Evolutionary conservation across 2,797 vertebrate species (phyloP).

Genomic region (Micromesistius poutassou): DNA sequence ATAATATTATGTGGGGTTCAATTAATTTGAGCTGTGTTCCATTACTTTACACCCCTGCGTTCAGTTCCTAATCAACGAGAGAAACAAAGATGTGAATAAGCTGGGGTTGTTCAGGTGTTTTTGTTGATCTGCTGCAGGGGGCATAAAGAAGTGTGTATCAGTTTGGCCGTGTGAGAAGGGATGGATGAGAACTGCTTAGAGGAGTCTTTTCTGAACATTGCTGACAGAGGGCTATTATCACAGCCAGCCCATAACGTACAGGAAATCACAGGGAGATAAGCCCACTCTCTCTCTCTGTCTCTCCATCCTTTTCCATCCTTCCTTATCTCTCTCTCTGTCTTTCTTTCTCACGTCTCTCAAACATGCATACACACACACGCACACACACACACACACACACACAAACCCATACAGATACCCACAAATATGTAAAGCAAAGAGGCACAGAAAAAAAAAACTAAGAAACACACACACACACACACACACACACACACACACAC

Average conservation of each 20-base stretch:
- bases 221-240: conserved; percentile 55
- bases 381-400: not conserved
- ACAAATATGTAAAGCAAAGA: not conserved
- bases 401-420: not conserved
- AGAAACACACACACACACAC: not conserved
- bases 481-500: too few species aligned
- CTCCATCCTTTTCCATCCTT: not conserved
- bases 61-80: not conserved
- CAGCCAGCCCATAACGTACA: conserved; percentile 42
- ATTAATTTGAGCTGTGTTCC: conserved; percentile 1
- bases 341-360: not conserved
- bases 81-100: not conserved
- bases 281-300: conserved; percentile 6
- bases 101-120: not conserved
- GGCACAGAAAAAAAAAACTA: not conserved
- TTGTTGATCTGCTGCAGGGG: not conserved
- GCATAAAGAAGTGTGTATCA: not conserved
- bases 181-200: conserved; percentile 44
- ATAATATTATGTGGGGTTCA: not conserved
- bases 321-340: not conserved
- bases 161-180: not conserved
- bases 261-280: conserved; percentile 53
- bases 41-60: not conserved
- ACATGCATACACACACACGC: conserved; percentile 7
- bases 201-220: conserved; percentile 44